Base-by-base conservation (phyloP, 2,797 vertebrate genomes). In the Thalassophryne amazonica region DNA sequence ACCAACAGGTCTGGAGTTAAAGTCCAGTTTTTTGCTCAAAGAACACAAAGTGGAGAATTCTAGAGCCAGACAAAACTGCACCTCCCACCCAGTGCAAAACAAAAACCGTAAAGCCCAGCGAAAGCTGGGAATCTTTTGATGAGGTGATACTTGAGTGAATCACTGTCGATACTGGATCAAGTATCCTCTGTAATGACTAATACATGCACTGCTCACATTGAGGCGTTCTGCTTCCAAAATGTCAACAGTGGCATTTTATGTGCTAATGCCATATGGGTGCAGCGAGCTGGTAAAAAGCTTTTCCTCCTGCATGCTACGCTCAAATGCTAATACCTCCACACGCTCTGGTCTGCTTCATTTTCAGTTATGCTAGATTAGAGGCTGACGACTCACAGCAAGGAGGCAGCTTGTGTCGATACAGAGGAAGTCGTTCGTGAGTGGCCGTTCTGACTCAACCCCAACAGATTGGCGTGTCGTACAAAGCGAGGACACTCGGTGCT, bases 261-360 rank as follows among this genome's bases (percentile, higher is more conserved):
- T 73, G 79, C 83, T 89, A 86, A 88, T 85, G 84, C 86, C 86
- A 88, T 89, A 84, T 84, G 81, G 85, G 74, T 84, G 86, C 88
- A 86, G 76, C 80, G 79, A 84, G 80, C 85, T 83, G 76, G 84
- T 80, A 86, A 88, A 90, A 88, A 83, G 86, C 84, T 89, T 88
- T 91, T 88, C 86, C 88, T 87, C 77, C 80, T 63, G 78, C 76
- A 81, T 50, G 76, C 80, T 59, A 86, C 83, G 85, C 82, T 89
- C 85, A 92, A 89, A 82, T 78, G 88, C 80, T 89, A 91, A 87
- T 91, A 92, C 85, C 88, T 89, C 89, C 15, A 64, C 57, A 62
- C 77, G 58, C 62, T 47, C 64, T 73, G 87, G 85, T 90, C 89
- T 24, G 65, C 81, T 80, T 87, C 87, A 84, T 88, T 91, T 86